Conservation (phyloP, 2,113 vertebrate species). For the Cisticola juncidis region DNA sequence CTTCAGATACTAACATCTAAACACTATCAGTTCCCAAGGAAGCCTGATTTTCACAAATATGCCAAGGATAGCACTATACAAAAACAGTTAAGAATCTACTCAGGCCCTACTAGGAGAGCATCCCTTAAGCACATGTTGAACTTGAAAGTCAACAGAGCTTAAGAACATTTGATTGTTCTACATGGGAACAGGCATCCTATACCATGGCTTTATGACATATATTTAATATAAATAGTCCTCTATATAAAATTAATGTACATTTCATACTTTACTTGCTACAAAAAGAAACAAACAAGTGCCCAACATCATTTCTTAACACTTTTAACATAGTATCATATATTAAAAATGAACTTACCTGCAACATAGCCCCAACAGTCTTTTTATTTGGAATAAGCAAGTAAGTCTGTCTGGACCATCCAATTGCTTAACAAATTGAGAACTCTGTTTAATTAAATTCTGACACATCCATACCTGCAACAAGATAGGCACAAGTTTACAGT, state of each 20-base stretch:
- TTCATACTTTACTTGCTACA: background rate
- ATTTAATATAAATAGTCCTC: background rate
- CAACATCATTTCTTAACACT: background rate
- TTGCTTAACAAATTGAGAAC: slow-evolving; percentile 87
- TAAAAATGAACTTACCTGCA: slow-evolving; percentile 84
- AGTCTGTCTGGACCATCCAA: slow-evolving; percentile 86
- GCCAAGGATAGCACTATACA: fast-evolving
- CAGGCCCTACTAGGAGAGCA: background rate
- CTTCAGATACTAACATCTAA: background rate
- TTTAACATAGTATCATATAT: background rate
- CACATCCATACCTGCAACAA: slow-evolving; percentile 89
- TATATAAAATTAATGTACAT: background rate
- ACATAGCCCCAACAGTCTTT: slow-evolving; percentile 92
- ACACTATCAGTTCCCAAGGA: background rate
- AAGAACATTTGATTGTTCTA: background rate
- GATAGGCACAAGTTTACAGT: background rate
- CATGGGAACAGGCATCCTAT: background rate
- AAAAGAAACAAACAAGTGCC: background rate
- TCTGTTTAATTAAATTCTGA: slow-evolving; percentile 93
- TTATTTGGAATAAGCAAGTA: slow-evolving; percentile 94
- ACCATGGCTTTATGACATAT: fast-evolving
- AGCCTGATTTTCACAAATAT: background rate
- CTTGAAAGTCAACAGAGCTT: background rate
- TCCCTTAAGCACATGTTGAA: background rate
- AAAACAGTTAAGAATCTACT: background rate